A percentile compares a stretch with the other conserved stretches of the same genome.
Conservation (phyloP, 2,797 vertebrate species). For the Mus minutoides region DNA sequence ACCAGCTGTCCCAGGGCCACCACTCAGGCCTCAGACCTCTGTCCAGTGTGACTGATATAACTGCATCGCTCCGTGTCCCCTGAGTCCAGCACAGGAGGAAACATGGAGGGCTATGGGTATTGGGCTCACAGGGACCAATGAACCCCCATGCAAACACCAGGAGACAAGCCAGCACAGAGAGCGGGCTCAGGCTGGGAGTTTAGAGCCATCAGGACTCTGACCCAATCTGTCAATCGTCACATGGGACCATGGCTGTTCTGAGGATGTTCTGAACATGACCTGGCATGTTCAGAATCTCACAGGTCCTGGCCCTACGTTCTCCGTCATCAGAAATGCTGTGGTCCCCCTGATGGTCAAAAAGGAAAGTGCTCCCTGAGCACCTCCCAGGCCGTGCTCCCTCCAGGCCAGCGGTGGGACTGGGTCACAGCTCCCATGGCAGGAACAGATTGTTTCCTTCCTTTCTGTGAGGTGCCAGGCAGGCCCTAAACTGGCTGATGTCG, state of each 20-base stretch:
- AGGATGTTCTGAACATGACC: too few species aligned
- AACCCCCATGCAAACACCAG: neutral
- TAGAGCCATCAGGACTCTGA: neutral
- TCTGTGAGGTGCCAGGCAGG: conserved; percentile 74
- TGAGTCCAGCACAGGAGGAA: neutral
- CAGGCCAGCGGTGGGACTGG: neutral
- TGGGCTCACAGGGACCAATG: neutral
- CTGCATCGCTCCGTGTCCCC: neutral
- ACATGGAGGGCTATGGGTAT: fast-evolving
- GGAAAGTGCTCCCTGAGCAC: neutral
- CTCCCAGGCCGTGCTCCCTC: neutral
- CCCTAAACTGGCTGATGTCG: conserved; percentile 69
- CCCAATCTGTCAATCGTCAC: neutral
- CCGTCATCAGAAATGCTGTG: neutral
- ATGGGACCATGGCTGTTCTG: neutral
- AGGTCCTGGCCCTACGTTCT: neutral
- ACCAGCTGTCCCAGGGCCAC: neutral
- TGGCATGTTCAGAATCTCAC: neutral
- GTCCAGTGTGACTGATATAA: neutral
- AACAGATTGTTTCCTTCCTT: conserved; percentile 79
- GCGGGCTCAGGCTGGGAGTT: neutral
- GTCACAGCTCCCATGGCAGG: neutral
- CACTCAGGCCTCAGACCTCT: neutral
- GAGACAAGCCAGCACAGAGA: neutral
- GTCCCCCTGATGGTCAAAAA: neutral